A percentile compares a stretch with the other conserved stretches of the same genome.
Conservation (phyloP, 1,140 invertebrate species). For the Alviniconcha marisindica region DNA sequence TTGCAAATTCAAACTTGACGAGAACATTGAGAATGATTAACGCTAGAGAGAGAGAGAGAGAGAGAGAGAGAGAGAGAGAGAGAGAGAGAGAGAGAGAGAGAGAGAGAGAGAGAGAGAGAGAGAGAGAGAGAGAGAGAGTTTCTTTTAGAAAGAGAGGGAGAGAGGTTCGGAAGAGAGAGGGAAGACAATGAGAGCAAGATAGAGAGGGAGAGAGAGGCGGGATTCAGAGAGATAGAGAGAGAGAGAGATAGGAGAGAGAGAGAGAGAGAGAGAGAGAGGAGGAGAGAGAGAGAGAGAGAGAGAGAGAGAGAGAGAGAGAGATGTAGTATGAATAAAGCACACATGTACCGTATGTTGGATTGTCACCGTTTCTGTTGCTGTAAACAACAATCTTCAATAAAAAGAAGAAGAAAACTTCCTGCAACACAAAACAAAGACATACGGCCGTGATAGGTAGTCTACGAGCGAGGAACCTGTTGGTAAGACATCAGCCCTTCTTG, state of each 20-base stretch:
- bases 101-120: not conserved
- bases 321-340: no score
- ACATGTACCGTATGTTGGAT: no score
- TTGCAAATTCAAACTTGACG: no score
- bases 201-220: not conserved
- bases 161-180: not conserved
- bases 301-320: no score
- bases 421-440: no score
- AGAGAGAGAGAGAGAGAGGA: not conserved
- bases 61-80: no score
- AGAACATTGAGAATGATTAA: no score
- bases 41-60: no score
- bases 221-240: not conserved
- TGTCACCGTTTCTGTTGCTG: not conserved
- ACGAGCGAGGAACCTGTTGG: no score
- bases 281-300: not conserved
- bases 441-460: no score
- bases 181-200: not conserved
- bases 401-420: no score
- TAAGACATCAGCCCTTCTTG: no score
- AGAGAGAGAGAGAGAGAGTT: not conserved
- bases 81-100: not conserved
- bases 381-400: not conserved
- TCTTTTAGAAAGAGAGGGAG: not conserved
- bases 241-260: not conserved